Evolutionary conservation across 2,888 invertebrate genomes (phyloP), one percentile per base, ranked within the genome.

Genomic region (Volucella bombylans): DNA sequence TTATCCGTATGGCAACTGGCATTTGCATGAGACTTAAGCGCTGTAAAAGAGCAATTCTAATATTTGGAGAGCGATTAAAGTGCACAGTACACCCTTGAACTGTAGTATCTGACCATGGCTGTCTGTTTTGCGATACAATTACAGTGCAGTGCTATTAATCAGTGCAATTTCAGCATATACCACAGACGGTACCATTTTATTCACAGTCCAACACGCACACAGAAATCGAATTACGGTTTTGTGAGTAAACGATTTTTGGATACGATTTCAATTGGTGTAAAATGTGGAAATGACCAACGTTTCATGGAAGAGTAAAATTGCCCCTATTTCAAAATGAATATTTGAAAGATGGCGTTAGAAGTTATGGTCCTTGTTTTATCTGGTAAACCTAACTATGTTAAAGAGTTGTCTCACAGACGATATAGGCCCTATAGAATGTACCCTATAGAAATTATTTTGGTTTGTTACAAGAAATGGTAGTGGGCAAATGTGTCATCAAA

Each of bases 11-110:
- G 11, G 47, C 31, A 47, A 11, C 64, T 2, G n/a, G 10, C 38
- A 45, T 39, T 68, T 76, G 15, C 41, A 39, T 57, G 31, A 31
- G 4, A 18, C n/a, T 38, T 31, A 52, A 67, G 15, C 38, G 18
- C 15, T 45, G 59, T 39, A 69, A 76, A 76, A 68, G 68, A 45
- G 68, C 68, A 76, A 23, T 39, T 68, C 52, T 45, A 52, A 52
- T 76, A 52, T 76, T 61, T 76, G 50, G 38, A n/a, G 12, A 76
- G 52, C 15, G 12, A 61, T 55, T 50, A 31, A 59, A 57, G 67
- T 59, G 50, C 15, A 31, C 8, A 49, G 49, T 14, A 64, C 4
- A 67, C 38, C 11, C 38, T 61, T 18, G 38, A 69, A 61, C 9
- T 54, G 9, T 50, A 59, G 59, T 52, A 45, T 52, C 23, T 45